A percentile compares a stretch with the other conserved stretches of the same genome.
phyloP scores from a whole-genome alignment of 2,113 vertebrate species.

The Isurus oxyrinchus region DNA sequence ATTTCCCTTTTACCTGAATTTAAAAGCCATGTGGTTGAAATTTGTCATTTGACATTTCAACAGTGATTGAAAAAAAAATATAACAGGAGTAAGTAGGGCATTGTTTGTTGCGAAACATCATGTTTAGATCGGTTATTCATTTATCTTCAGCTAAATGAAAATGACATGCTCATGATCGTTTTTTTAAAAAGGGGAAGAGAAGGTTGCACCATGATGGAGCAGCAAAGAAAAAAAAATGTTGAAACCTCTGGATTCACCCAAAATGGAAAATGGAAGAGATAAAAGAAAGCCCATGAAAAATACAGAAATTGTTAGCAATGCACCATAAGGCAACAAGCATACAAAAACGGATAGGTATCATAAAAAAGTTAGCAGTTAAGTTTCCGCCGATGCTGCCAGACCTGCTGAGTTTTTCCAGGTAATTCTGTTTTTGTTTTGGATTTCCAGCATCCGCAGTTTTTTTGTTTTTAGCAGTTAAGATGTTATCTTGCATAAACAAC shows the following conservation, averaged over 20 bases:
- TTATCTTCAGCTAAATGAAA: not conserved
- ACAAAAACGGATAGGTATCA: too few species aligned
- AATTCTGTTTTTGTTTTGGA: too few species aligned
- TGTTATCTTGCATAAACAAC: not conserved
- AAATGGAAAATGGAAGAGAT: not conserved
- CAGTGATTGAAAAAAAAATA: not conserved
- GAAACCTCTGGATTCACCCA: not conserved
- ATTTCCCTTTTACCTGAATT: not conserved
- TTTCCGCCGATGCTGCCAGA: too few species aligned
- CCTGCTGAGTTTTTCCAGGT: too few species aligned
- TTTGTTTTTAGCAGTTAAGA: not conserved
- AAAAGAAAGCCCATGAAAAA: not conserved
- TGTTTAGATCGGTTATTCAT: not conserved
- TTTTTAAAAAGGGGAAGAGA: not conserved
- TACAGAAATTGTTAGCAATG: not conserved
- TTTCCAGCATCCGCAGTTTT: too few species aligned
- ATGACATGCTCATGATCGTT: too few species aligned
- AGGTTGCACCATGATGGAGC: too few species aligned
- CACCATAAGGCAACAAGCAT: not conserved
- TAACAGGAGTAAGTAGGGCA: not conserved
- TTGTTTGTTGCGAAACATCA: not conserved
- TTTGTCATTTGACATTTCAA: not conserved
- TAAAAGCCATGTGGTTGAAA: not conserved
- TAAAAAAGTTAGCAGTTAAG: not conserved
- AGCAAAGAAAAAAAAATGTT: not conserved